These are phyloP conservation scores for Chascanopsetta lugubris DNA, from an alignment of 2,113 vertebrate species.

Conservation along the genomic window DNA sequence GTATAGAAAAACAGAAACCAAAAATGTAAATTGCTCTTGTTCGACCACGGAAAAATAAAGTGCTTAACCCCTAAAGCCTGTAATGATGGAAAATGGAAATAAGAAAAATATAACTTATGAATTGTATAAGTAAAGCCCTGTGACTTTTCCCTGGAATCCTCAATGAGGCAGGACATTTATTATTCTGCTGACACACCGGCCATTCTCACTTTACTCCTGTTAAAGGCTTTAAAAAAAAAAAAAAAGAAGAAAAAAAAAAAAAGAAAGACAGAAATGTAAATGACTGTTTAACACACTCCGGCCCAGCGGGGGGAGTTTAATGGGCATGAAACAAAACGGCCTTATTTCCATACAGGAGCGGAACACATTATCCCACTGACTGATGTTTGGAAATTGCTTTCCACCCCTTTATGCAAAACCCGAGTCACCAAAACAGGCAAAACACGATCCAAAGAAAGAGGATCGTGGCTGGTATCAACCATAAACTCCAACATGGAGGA, in stretches of 20 bases:
- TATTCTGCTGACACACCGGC: slow-evolving; percentile 49
- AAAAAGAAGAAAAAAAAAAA: too few relatives aligned
- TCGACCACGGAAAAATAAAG: neutral
- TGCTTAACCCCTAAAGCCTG: slow-evolving; percentile 9
- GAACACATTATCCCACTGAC: slow-evolving; percentile 14
- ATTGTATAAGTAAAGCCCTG: neutral
- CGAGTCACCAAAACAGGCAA: slow-evolving; percentile 13
- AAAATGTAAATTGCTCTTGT: neutral
- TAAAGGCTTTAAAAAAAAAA: slow-evolving; percentile 58
- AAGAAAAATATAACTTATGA: slow-evolving; percentile 11
- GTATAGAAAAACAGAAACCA: neutral
- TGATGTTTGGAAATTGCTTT: slow-evolving; percentile 29
- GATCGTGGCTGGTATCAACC: neutral
- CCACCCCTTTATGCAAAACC: slow-evolving; percentile 9
- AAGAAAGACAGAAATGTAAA: too few relatives aligned
- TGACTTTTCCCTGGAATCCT: slow-evolving; percentile 22
- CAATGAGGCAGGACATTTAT: slow-evolving; percentile 53
- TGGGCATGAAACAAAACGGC: slow-evolving; percentile 48
- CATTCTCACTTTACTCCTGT: slow-evolving; percentile 54
- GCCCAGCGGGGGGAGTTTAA: slow-evolving; percentile 48
- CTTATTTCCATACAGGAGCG: slow-evolving; percentile 56
- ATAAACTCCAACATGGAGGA: neutral
- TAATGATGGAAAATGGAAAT: slow-evolving; percentile 19
- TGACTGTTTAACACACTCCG: slow-evolving; percentile 43
- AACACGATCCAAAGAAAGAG: slow-evolving; percentile 1